These are phyloP conservation scores for Phortica magna DNA, from an alignment of 2,888 invertebrate genomes.

Conservation along the genomic window DNA sequence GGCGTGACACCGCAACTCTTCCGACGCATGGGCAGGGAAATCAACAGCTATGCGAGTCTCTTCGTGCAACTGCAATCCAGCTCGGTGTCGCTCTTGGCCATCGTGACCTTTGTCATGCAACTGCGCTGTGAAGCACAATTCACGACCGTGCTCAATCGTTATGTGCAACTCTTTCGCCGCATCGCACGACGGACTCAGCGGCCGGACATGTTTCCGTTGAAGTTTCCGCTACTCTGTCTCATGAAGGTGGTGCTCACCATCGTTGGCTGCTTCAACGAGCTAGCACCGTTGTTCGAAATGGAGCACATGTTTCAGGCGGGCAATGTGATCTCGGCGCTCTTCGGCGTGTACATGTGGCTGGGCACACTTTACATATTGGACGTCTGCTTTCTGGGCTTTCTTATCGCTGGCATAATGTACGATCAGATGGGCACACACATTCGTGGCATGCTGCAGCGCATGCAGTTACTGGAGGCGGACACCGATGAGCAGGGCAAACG, in stretches of 20 bases:
- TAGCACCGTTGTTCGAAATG: constrained; percentile 50
- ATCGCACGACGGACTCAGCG: constrained; percentile 46
- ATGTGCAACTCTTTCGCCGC: constrained; percentile 53
- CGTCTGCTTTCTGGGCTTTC: constrained; percentile 65
- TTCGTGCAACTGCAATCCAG: constrained; percentile 55
- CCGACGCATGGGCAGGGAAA: background rate
- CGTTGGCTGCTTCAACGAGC: constrained; percentile 59
- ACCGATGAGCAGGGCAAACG: constrained; percentile 8
- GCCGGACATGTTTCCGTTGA: constrained; percentile 49
- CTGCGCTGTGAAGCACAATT: constrained; percentile 49
- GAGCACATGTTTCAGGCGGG: background rate
- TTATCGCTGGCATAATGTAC: constrained; percentile 62
- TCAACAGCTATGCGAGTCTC: constrained; percentile 50
- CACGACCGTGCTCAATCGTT: constrained; percentile 58
- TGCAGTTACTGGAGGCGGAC: constrained; percentile 57
- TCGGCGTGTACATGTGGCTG: constrained; percentile 65
- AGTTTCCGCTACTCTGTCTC: constrained; percentile 53
- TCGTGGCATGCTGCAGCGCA: constrained; percentile 51
- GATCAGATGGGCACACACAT: constrained; percentile 59
- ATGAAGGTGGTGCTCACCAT: constrained; percentile 59
- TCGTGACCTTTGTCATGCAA: constrained; percentile 58
- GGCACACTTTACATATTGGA: constrained; percentile 65
- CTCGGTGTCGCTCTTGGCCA: constrained; percentile 61
- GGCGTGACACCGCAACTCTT: constrained; percentile 52
- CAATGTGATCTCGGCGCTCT: constrained; percentile 15